Base-by-base conservation (phyloP, 2,797 vertebrate species). In the Centroberyx gerrardi region DNA sequence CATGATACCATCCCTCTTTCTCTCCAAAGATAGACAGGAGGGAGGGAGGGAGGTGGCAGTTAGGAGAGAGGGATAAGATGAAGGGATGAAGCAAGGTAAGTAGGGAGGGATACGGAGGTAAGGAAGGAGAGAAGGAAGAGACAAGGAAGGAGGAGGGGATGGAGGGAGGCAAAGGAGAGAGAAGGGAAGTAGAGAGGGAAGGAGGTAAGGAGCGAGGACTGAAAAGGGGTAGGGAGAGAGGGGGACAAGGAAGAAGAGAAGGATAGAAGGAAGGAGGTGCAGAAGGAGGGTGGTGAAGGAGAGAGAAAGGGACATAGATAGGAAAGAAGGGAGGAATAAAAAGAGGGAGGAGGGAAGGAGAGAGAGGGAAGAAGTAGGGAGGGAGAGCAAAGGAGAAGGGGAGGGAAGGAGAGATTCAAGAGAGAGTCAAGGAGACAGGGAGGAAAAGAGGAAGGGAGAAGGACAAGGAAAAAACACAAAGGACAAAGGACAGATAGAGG, bases 1-100 rank as follows among this genome's bases (percentile, higher is more conserved):
- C 49, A 3, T 66, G 78, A 83, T 76, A 72, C 59, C 36, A 55
- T 76, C 78, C 28, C 28, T 56, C 13, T 61, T 52, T 46, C 44
- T 64, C 38, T 68, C 31, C 0, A 5, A 18, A 18, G 48, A 49
- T 17, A n/a, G 49, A 52, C 5, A 8, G 46, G 31, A 13, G 22
- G 46, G 46, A 4, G 46, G 18, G 18, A 14, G 2, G 29, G 14
- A 60, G 62, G 56, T 14, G 38, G 61, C 29, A 1, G 27, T 4
- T 38, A 61, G 17, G 3, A 1, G 52, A 52, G 42, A 62, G 68
- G 52, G 27, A 18, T 22, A 3, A 40, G 9, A 59, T 27, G 29
- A 28, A 9, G 12, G 15, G 49, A 27, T 18, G 15, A 31, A 63
- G 54, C 9, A 8, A 42, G 36, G 22, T 22, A 22, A 22, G 18